Evolutionary conservation across 2,113 vertebrate species (phyloP).

Genomic region (Nicator chloris): DNA sequence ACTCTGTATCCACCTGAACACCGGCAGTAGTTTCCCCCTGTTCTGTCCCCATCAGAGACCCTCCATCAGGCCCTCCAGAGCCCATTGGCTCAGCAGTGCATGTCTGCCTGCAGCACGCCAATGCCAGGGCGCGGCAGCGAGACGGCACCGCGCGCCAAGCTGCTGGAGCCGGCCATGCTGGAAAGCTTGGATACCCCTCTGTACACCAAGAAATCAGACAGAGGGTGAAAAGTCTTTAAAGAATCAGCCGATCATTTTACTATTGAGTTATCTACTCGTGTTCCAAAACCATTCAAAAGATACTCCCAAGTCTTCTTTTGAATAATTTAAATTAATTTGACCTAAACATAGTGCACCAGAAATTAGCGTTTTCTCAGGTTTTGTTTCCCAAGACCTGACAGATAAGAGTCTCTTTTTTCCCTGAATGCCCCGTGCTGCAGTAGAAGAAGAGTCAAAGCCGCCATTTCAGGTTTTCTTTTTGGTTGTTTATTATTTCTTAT

Average conservation of each 20-base stretch:
- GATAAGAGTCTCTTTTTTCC: too few species aligned
- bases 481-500: too few species aligned
- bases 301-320: background rate
- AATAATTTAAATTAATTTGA: background rate
- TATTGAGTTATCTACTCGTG: background rate
- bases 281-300: background rate
- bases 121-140: background rate
- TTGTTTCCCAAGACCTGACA: too few species aligned
- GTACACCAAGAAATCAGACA: background rate
- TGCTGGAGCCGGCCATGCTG: background rate
- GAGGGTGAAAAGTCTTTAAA: background rate
- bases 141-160: accelerated
- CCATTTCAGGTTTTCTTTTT: too few species aligned
- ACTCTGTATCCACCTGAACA: background rate
- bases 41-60: background rate
- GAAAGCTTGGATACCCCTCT: background rate
- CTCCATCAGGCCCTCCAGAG: background rate
- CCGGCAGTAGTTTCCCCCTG: background rate
- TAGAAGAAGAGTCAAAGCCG: too few species aligned
- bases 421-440: too few species aligned
- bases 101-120: accelerated
- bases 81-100: background rate
- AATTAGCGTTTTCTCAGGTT: background rate
- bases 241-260: background rate
- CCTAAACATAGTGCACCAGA: background rate